Conservation (phyloP, 2,797 vertebrate species). For the Parotocinclus haroldoi region DNA sequence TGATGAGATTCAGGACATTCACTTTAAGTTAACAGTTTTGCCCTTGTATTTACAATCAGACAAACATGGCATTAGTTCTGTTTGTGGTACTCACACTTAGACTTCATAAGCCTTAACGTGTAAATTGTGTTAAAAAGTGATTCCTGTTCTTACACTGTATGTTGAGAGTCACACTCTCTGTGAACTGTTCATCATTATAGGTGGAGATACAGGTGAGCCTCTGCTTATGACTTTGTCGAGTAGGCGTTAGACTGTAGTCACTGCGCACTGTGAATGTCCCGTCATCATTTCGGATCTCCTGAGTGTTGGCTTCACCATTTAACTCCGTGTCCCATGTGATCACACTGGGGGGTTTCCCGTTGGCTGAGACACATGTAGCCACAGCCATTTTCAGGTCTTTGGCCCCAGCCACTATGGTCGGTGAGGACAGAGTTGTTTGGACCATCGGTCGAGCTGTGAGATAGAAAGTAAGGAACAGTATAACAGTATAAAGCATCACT, state of each 20-base stretch:
- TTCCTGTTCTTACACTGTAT: conserved; percentile 82
- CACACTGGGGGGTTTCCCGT: conserved; percentile 88
- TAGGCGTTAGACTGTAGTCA: conserved; percentile 86
- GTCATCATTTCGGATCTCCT: conserved; percentile 84
- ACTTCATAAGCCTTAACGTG: too few relatives aligned
- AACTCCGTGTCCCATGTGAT: conserved; percentile 90
- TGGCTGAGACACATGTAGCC: conserved; percentile 88
- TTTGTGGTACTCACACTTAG: too few relatives aligned
- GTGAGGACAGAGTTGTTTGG: conserved; percentile 81
- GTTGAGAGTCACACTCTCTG: conserved; percentile 84
- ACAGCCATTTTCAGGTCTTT: conserved; percentile 84
- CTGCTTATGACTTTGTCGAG: conserved; percentile 82
- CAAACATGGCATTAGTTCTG: too few relatives aligned
- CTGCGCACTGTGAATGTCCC: conserved; percentile 92
- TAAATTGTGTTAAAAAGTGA: too few relatives aligned
- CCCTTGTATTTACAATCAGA: too few relatives aligned
- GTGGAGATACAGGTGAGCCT: conserved; percentile 85
- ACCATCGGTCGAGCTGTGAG: conserved; percentile 84
- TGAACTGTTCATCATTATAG: conserved; percentile 85
- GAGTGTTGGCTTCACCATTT: conserved; percentile 82
- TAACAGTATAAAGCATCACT: background rate
- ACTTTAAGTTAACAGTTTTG: too few relatives aligned
- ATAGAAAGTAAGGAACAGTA: conserved; percentile 16
- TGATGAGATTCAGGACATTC: too few relatives aligned
- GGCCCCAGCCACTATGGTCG: conserved; percentile 78